Evolutionary conservation across 2,113 vertebrate genomes (phyloP).

Genomic region (Myrmecophaga tridactyla): DNA sequence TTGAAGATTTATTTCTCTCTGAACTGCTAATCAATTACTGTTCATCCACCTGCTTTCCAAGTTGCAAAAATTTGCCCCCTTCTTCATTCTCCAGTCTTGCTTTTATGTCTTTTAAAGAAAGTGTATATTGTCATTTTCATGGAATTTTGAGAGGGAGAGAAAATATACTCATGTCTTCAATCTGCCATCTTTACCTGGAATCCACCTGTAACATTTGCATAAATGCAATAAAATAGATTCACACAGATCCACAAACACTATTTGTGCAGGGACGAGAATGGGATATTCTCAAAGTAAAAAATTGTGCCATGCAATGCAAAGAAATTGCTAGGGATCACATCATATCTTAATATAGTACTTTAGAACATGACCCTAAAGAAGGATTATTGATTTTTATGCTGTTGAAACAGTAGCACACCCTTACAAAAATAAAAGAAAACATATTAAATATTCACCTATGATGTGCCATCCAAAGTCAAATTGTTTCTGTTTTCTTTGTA

Average conservation of each 20-base stretch:
- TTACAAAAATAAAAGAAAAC: conserved; percentile 42
- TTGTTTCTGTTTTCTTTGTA: neutral
- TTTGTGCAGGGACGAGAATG: neutral
- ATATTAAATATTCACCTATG: neutral
- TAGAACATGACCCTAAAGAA: neutral
- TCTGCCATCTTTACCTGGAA: neutral
- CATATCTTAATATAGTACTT: conserved; percentile 45
- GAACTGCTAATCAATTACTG: neutral
- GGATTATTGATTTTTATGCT: neutral
- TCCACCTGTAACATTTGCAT: neutral
- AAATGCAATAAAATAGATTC: neutral
- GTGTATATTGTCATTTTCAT: neutral
- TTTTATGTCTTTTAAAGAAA: conserved; percentile 12
- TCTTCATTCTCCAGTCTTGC: neutral
- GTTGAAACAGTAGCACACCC: neutral
- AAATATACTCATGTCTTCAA: neutral
- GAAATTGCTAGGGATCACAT: conserved; percentile 8
- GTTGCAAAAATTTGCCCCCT: neutral
- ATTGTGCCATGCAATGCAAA: neutral
- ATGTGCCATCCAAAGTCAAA: neutral
- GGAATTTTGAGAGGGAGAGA: neutral
- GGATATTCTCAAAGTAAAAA: neutral
- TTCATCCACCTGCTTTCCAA: neutral
- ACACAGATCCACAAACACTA: neutral
- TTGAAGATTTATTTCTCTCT: neutral